These are phyloP conservation scores for Heliornis fulica DNA, from an alignment of 2,113 vertebrate species.

Conservation along the genomic window DNA sequence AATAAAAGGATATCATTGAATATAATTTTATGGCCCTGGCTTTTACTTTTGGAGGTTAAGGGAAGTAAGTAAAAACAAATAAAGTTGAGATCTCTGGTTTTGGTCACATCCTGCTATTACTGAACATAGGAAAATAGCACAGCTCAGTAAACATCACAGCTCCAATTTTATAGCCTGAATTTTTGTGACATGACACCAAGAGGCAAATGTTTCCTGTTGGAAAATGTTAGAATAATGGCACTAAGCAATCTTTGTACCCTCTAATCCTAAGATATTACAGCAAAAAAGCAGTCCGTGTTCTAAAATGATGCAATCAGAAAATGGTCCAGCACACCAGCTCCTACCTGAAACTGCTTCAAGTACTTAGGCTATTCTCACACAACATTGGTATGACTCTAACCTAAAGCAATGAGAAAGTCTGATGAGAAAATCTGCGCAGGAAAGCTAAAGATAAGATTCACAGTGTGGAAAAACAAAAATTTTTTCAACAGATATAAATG, in stretches of 20 bases:
- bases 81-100: neutral
- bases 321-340: neutral
- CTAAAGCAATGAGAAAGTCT: neutral
- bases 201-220: neutral
- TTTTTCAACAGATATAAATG: neutral
- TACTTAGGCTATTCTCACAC: neutral
- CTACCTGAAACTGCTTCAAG: neutral
- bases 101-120: neutral
- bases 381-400: neutral
- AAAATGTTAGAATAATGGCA: neutral
- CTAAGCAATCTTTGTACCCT: neutral
- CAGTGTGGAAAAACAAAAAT: neutral
- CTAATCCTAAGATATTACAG: neutral
- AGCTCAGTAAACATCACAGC: neutral
- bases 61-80: neutral
- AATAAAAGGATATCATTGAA: neutral
- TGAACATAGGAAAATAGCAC: neutral
- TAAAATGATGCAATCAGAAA: neutral
- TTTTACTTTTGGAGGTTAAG: neutral
- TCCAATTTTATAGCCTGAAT: neutral
- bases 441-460: neutral
- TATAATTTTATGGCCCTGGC: neutral
- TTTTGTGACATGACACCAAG: neutral
- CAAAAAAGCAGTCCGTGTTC: neutral
- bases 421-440: neutral